A percentile compares a stretch with the other conserved stretches of the same genome.
Evolutionary conservation across 2,113 vertebrate genomes (phyloP).

Genomic region (Tragelaphus buxtoni): DNA sequence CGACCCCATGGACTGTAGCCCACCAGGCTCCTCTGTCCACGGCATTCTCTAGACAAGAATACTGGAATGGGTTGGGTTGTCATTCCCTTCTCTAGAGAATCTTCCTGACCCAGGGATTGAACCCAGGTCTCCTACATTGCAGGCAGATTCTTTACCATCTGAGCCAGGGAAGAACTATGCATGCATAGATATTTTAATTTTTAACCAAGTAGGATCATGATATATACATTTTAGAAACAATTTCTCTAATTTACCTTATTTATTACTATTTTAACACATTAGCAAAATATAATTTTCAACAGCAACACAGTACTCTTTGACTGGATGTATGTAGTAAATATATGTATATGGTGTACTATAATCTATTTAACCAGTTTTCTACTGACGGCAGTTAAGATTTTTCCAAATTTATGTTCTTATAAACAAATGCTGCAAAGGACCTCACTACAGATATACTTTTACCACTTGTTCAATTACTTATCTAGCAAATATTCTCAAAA

Average conservation of each 20-base stretch:
- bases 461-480: not conserved
- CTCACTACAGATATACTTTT: not conserved
- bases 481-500: not conserved
- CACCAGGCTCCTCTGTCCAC: not conserved
- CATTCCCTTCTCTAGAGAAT: not conserved
- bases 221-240: not conserved
- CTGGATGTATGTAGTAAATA: not conserved
- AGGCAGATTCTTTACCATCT: not conserved
- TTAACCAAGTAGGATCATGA: not conserved
- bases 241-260: slow-evolving; percentile 30
- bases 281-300: not conserved
- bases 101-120: not conserved
- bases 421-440: not conserved
- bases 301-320: not conserved
- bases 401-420: not conserved
- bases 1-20: not conserved
- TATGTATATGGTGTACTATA: not conserved
- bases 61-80: not conserved
- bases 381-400: not conserved
- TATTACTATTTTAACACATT: not conserved
- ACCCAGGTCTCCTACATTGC: not conserved
- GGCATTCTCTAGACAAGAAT: not conserved
- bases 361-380: not conserved
- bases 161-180: not conserved
- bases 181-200: not conserved